These are phyloP conservation scores for Forbesichthys agassizii DNA, from an alignment of 2,113 vertebrate genomes.

Conservation along the genomic window DNA sequence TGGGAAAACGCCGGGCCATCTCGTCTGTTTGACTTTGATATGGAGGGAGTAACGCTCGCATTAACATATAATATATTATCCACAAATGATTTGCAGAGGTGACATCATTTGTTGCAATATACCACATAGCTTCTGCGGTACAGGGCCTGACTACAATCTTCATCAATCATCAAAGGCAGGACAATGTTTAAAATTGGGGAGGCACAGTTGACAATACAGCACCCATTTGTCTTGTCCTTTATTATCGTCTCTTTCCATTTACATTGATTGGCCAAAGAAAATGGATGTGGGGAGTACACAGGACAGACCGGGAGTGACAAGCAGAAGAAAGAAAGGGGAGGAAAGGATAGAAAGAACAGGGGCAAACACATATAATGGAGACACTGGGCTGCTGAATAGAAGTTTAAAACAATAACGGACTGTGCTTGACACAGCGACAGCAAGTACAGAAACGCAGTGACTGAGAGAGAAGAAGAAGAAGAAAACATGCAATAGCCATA, in stretches of 20 bases:
- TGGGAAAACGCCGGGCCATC: background rate
- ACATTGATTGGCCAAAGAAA: conserved; percentile 60
- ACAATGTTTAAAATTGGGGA: conserved; percentile 54
- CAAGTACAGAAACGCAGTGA: background rate
- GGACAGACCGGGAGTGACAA: conserved; percentile 7
- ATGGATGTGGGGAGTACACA: conserved; percentile 32
- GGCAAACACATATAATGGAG: background rate
- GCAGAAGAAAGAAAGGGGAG: conserved; percentile 1
- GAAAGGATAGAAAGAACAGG: background rate
- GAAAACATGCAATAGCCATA: background rate
- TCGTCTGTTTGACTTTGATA: conserved; percentile 2
- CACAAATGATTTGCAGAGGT: conserved; percentile 8
- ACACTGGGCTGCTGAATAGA: background rate
- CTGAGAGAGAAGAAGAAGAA: conserved; percentile 2
- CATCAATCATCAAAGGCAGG: conserved; percentile 53
- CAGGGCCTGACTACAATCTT: conserved; percentile 37
- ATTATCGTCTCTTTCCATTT: conserved; percentile 60
- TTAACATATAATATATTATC: conserved; percentile 26
- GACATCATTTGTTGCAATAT: conserved; percentile 20
- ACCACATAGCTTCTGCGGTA: conserved; percentile 32
- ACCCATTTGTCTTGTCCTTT: conserved; percentile 58
- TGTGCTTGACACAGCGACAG: too few species aligned
- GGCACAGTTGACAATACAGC: conserved; percentile 42
- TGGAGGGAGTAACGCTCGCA: conserved; percentile 5
- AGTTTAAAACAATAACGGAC: background rate